Percentiles rank a stretch among this genome's conserved stretches.
Evolutionary conservation across 2,113 vertebrate genomes (phyloP).

Genomic region (Gobio gobio): DNA sequence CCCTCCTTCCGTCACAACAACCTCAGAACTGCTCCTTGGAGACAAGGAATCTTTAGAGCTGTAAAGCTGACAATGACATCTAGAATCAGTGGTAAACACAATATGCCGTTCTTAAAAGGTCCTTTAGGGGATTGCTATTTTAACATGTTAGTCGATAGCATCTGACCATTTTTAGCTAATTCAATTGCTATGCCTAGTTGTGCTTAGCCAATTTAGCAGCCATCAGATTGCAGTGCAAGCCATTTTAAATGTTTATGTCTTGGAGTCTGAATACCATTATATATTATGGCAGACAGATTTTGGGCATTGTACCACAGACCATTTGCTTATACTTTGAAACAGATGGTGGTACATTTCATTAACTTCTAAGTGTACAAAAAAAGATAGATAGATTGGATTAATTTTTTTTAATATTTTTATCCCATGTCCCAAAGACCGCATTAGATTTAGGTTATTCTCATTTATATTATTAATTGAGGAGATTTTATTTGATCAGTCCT

Average conservation of each 20-base stretch:
- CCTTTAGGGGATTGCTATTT: conserved; percentile 26
- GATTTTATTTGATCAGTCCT: not conserved
- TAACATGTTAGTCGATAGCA: conserved; percentile 25
- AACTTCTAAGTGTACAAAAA: not conserved
- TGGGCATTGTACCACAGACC: not conserved
- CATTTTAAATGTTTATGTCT: conserved; percentile 8
- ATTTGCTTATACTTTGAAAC: not conserved
- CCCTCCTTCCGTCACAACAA: not conserved
- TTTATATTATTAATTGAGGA: not conserved
- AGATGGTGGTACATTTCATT: conserved; percentile 22
- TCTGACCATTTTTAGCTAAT: conserved; percentile 37
- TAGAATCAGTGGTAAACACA: conserved; percentile 28
- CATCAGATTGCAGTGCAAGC: not conserved
- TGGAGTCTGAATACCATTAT: not conserved
- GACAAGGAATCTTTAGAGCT: conserved; percentile 12
- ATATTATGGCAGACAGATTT: not conserved
- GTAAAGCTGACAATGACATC: conserved; percentile 8
- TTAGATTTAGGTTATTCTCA: not conserved
- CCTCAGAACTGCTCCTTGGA: conserved; percentile 22
- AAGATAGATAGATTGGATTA: not conserved
- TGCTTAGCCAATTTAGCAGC: conserved; percentile 21
- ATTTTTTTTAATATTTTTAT: not conserved
- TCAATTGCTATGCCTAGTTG: conserved; percentile 22
- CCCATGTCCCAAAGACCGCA: not conserved
- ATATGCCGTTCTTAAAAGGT: conserved; percentile 23